phyloP scores from a whole-genome alignment of 1,140 invertebrate genomes.

The Triops cancriformis region DNA sequence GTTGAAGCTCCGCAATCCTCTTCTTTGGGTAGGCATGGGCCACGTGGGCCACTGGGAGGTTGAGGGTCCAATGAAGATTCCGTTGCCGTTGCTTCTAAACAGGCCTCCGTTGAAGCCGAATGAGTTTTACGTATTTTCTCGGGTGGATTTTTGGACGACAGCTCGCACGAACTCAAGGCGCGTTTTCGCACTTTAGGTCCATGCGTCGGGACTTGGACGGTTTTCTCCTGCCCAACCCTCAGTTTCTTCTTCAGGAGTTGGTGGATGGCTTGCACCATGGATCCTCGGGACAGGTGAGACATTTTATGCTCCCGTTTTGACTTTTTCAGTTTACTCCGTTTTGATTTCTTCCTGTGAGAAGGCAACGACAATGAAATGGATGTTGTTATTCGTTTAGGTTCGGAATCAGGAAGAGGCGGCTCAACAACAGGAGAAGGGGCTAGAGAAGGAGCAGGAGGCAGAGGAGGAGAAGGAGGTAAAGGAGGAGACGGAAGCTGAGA shows the following conservation, averaged over 20 bases:
- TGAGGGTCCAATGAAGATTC: background rate
- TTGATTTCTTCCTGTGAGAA: background rate
- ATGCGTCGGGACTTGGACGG: background rate
- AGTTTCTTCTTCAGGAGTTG: slow-evolving; percentile 21
- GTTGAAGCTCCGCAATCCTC: background rate
- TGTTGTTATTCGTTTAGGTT: background rate
- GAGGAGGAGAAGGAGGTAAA: background rate
- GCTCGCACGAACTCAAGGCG: background rate
- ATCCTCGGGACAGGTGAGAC: background rate
- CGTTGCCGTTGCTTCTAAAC: background rate
- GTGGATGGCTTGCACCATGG: slow-evolving; percentile 17
- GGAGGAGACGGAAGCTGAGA: background rate
- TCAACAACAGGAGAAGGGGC: background rate
- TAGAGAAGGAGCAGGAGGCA: background rate
- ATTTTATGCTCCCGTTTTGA: slow-evolving; percentile 16
- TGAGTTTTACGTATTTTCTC: background rate
- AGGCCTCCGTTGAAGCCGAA: background rate
- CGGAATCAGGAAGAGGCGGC: background rate
- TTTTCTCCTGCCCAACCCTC: background rate
- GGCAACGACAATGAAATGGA: background rate
- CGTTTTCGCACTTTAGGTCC: background rate
- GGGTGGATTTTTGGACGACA: background rate
- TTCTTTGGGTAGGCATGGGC: background rate
- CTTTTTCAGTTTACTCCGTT: background rate
- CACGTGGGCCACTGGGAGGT: background rate